These are phyloP conservation scores for Ariopsis seemanni DNA, from an alignment of 2,113 vertebrate genomes.

Conservation along the genomic window DNA sequence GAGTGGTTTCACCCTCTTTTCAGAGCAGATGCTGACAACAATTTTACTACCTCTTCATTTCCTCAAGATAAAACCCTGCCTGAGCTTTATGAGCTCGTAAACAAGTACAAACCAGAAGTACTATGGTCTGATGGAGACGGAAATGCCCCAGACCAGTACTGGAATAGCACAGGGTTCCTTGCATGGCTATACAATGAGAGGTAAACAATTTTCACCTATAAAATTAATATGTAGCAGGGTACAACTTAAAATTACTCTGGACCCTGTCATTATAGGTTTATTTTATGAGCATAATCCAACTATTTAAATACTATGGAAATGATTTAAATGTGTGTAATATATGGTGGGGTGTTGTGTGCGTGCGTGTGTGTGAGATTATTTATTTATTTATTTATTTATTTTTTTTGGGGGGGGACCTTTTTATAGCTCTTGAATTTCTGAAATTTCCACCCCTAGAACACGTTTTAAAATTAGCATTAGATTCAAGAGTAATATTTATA, in stretches of 20 bases:
- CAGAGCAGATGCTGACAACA: slow-evolving; percentile 72
- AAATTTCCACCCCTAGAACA: not conserved
- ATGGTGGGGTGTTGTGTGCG: no score
- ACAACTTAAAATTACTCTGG: no score
- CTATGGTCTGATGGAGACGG: slow-evolving; percentile 94
- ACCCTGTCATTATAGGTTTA: not conserved
- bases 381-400: no score
- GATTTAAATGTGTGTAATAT: not conserved
- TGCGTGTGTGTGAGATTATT: no score
- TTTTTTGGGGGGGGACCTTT: no score
- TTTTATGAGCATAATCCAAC: not conserved
- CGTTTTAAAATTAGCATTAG: not conserved
- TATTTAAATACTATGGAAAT: not conserved
- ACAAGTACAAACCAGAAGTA: slow-evolving; percentile 84
- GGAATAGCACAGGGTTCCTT: slow-evolving; percentile 95
- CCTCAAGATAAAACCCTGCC: slow-evolving; percentile 83
- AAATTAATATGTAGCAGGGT: not conserved
- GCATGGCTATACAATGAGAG: slow-evolving; percentile 98
- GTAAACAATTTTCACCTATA: slow-evolving; percentile 59
- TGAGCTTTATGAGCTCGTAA: slow-evolving; percentile 87
- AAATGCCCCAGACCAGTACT: slow-evolving; percentile 84
- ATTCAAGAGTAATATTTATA: not conserved
- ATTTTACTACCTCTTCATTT: slow-evolving; percentile 78
- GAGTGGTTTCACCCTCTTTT: slow-evolving; percentile 96
- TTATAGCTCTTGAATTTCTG: not conserved